A percentile compares a stretch with the other conserved stretches of the same genome.
phyloP scores from a whole-genome alignment of 2,797 vertebrate species.

The Thripadectes ignobilis region DNA sequence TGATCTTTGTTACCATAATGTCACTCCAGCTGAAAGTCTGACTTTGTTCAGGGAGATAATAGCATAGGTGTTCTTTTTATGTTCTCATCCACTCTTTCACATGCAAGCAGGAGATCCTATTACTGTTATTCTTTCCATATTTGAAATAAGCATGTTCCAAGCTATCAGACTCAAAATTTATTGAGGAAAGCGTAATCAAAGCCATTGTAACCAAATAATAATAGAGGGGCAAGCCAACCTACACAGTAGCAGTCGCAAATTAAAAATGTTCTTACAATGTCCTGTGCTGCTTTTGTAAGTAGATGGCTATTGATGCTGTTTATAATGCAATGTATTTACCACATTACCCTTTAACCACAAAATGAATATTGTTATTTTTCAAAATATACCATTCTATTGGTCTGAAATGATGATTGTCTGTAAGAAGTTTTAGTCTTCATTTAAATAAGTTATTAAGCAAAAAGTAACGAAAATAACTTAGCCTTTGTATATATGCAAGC shows the following conservation, averaged over 20 bases:
- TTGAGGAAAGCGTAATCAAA: neutral
- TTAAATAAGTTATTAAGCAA: neutral
- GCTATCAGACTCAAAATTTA: neutral
- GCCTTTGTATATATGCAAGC: rapidly evolving
- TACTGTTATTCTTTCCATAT: neutral
- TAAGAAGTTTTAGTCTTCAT: neutral
- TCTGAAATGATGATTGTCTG: neutral
- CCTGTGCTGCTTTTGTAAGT: neutral
- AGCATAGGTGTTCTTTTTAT: neutral
- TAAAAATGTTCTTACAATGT: neutral
- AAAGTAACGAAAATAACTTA: neutral
- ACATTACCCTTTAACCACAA: neutral
- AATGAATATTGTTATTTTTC: neutral
- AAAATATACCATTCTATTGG: neutral
- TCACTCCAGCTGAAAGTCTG: neutral
- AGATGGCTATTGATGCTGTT: neutral
- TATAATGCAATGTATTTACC: neutral
- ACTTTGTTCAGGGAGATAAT: neutral
- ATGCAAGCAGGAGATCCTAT: neutral
- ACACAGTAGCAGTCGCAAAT: neutral
- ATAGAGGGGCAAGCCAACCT: neutral
- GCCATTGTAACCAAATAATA: neutral
- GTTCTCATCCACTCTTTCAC: neutral
- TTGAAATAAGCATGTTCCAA: neutral
- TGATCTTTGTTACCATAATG: neutral